phyloP scores from a whole-genome alignment of 2,797 vertebrate species.

The Pteropus rufus region DNA sequence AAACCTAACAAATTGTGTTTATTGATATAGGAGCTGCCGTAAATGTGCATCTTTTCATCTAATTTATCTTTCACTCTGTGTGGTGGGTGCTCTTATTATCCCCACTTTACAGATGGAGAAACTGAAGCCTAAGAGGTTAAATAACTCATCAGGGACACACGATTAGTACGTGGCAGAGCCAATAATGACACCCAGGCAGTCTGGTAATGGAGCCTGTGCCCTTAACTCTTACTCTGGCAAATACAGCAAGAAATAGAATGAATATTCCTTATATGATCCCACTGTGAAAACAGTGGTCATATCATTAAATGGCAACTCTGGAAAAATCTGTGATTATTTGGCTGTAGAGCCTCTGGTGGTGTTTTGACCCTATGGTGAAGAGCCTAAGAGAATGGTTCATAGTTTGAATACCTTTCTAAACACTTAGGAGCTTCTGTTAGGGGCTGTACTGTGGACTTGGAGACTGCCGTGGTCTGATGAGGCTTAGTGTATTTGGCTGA shows the following conservation, averaged over 20 bases:
- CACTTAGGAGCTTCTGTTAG: not conserved
- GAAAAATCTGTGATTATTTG: not conserved
- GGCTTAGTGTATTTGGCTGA: not conserved
- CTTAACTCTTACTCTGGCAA: not conserved
- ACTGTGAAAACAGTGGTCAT: not conserved
- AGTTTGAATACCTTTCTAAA: not conserved
- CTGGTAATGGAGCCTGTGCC: not conserved
- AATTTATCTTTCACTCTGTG: not conserved
- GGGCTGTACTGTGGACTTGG: not conserved
- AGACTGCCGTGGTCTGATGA: not conserved
- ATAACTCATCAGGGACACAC: not conserved
- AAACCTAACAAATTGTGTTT: not conserved
- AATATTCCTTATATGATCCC: not conserved
- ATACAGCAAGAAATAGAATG: not conserved
- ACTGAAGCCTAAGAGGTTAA: not conserved
- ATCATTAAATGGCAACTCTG: not conserved
- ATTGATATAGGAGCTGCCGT: not conserved
- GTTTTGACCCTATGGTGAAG: not conserved
- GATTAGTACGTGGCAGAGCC: not conserved
- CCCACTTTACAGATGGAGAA: not conserved
- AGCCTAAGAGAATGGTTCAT: not conserved
- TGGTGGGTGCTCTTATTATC: not conserved
- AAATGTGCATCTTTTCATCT: not conserved
- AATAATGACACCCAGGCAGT: not conserved
- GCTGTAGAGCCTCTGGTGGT: not conserved